A percentile compares a stretch with the other conserved stretches of the same genome.
These are phyloP conservation scores for Pangasius macronema DNA, from an alignment of 2,797 vertebrate genomes.

Conservation along the genomic window DNA sequence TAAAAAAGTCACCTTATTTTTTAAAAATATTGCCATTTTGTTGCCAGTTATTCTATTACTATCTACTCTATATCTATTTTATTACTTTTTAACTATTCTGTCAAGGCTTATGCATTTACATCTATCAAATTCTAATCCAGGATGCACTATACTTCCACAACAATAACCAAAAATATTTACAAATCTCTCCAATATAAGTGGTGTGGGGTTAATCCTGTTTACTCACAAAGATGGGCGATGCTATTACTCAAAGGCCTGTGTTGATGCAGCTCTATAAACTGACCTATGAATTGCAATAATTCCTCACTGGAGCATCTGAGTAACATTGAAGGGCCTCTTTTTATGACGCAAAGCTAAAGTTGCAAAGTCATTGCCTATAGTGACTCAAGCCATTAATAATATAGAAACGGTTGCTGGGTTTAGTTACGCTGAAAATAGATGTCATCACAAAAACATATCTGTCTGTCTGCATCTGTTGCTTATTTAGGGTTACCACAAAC, in stretches of 20 bases:
- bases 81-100: background rate
- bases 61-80: constrained; percentile 39
- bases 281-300: background rate
- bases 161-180: background rate
- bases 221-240: constrained; percentile 6
- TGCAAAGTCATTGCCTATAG: background rate
- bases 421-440: background rate
- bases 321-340: background rate
- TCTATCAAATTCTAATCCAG: background rate
- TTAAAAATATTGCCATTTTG: background rate
- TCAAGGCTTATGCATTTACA: background rate
- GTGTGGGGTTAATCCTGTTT: constrained; percentile 1
- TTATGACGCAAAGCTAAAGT: background rate
- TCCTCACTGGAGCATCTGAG: no score
- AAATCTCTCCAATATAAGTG: background rate
- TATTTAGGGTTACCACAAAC: background rate
- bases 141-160: background rate
- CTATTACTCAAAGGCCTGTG: background rate
- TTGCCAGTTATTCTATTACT: constrained; percentile 22
- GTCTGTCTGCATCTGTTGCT: background rate
- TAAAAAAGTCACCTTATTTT: background rate
- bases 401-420: background rate
- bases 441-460: background rate
- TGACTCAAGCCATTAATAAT: background rate
- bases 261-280: constrained; percentile 2